Base-by-base conservation (phyloP, 2,888 invertebrate species). In the Physocephala rufipes region DNA sequence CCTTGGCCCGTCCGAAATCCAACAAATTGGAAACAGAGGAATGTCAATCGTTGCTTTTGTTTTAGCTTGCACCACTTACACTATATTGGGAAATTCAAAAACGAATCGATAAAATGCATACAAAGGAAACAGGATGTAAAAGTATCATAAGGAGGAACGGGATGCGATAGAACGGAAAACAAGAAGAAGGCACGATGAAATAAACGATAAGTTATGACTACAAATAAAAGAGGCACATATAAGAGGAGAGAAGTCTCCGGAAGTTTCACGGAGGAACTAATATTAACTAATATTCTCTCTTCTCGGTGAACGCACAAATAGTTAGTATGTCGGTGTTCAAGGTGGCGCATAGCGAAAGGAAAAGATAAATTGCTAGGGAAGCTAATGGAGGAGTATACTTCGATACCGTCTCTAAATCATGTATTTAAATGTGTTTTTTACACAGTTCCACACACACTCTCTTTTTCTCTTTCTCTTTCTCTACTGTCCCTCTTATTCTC, bases 391-490 rank as follows among this genome's bases (percentile, higher is more conserved):
- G 55, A 26, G 19, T 21, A 13, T 15, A 13, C 19, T 36, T 36
- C 36, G 4, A 7, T 36, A 36, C 5, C 36, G 5, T 36, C 36
- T 36, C 36, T 36, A 7, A 9, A 79, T 77, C 77, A 79, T 79
- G 79, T 79, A 79, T 75, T 76, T 78, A 79, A 79, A 79, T 79
- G 71, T 65, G 61, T 58, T 66, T 71, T 71, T 72, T 73, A 74
- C 65, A 71, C 65, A 47, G 74, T 1, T 19, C 4, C 24, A 16
- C 4, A 24, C 5, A 2, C 21, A 19, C 36, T 19, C 16, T n/a
- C 15, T 30, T n/a, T 16, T 15, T 4, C n/a, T 13, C 13, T 7
- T 63, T n/a, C n/a, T 19, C 30, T 51, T 16, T 2, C 15, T 26
- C 15, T 16, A 21, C 13, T 26, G 21, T 13, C 36, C 5, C 36